Evolutionary conservation across 64 coral and sea anemone genomes (phyloP), one percentile per base, ranked within the genome.

Genomic region (Porites lutea): DNA sequence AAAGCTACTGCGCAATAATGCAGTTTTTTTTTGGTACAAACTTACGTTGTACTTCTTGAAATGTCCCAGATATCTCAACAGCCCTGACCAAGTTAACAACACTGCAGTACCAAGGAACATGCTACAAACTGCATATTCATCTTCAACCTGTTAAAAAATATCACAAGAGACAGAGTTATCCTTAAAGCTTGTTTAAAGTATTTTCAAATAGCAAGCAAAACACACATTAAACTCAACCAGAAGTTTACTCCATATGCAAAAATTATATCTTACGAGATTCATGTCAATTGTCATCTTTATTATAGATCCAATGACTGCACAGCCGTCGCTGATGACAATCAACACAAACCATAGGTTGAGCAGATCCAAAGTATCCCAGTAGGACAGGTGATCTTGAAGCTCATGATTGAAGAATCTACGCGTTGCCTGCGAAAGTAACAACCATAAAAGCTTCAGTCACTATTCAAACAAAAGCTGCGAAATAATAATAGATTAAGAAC

Each of bases 31-130:
- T 37, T 37, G 27, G 27, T 37, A 37, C 27, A 37, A 37, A 93
- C 95, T 90, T 90, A 96, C 95, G 47, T 96, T 96, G 59, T 96
- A 96, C 71, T 96, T 66, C 65, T 75, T 79, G 44, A 94, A 87
- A 87, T 96, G 93, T 74, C 87, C 86, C 65, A 96, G 82, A 82
- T 91, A 96, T 48, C 95, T 81, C 10, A 96, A 72, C 16, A 96
- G 51, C 14, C 95, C 95, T 65, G 55, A 73, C 95, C 95, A 96
- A 0, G 86, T 92, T 46, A 96, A 82, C 54, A 96, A 54, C 15
- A 96, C 95, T 43, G 95, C 95, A 19, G 94, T 87, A 65, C 95
- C 95, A 8, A 96, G 75, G 22, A 96, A 88, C 8, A 96, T 23
- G 75, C 95, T 96, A 65, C 95, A 94, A 19, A 94, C 13, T 22